Evolutionary conservation across 2,113 vertebrate genomes (phyloP).

Genomic region (Stegastes partitus): DNA sequence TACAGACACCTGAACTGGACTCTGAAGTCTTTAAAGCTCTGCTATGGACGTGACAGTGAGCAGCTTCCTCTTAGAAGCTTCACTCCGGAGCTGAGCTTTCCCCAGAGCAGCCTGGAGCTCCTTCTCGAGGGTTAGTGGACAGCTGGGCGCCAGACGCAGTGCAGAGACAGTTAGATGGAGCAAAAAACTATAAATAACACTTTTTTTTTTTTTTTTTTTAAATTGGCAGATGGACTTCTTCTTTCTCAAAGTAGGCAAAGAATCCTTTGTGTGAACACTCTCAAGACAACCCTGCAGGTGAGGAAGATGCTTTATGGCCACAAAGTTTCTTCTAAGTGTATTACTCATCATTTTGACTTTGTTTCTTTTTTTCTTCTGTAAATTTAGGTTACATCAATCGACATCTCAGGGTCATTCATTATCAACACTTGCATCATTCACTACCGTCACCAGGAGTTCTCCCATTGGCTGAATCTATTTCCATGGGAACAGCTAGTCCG

Average conservation of each 20-base stretch:
- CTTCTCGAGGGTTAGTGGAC: constrained; percentile 89
- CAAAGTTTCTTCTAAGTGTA: neutral
- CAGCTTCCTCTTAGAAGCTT: constrained; percentile 91
- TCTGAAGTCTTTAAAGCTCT: constrained; percentile 91
- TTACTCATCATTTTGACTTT: constrained; percentile 1
- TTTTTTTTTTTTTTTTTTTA: neutral
- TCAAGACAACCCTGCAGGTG: constrained; percentile 91
- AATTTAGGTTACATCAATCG: constrained; percentile 91
- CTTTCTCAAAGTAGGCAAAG: constrained; percentile 98
- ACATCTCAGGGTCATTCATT: constrained; percentile 89
- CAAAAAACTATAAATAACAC: constrained; percentile 20
- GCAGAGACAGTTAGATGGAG: neutral
- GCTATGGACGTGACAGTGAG: constrained; percentile 88
- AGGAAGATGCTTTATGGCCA: constrained; percentile 12
- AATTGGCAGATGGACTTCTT: constrained; percentile 91
- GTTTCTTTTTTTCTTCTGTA: constrained; percentile 19
- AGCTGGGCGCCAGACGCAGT: constrained; percentile 1
- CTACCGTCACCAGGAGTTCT: constrained; percentile 98
- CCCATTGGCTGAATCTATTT: constrained; percentile 92
- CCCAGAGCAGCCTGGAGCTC: constrained; percentile 92
- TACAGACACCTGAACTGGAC: constrained; percentile 96
- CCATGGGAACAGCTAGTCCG: constrained; percentile 85
- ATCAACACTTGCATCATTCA: constrained; percentile 96
- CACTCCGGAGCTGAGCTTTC: constrained; percentile 90
- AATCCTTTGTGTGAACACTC: constrained; percentile 92